Percentiles rank a stretch among this genome's conserved stretches.
Evolutionary conservation across 2,888 invertebrate genomes (phyloP).

Genomic region (Cactoblastis cactorum): DNA sequence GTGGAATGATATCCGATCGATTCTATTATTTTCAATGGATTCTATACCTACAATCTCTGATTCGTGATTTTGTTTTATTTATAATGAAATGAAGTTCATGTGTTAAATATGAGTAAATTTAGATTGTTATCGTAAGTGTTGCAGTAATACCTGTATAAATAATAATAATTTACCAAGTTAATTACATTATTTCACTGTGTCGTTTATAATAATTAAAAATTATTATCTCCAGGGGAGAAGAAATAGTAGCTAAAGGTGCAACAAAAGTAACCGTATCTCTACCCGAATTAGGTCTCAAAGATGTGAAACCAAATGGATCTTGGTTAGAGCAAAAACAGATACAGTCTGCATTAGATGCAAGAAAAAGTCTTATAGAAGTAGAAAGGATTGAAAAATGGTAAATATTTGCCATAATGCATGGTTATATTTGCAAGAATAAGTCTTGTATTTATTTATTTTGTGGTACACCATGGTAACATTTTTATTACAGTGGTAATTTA

Average conservation of each 20-base stretch:
- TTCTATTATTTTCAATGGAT: too few relatives aligned
- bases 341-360: conserved; percentile 73
- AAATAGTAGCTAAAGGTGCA: conserved; percentile 55
- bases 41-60: too few relatives aligned
- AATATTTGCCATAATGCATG: too few relatives aligned
- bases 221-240: conserved; percentile 48
- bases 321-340: conserved; percentile 81
- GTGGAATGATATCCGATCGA: too few relatives aligned
- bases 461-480: too few relatives aligned
- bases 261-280: conserved; percentile 64
- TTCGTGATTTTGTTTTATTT: too few relatives aligned
- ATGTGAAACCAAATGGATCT: conserved; percentile 73
- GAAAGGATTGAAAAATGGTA: conserved; percentile 80
- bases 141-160: background rate
- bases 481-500: conserved; percentile 64
- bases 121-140: conserved; percentile 48
- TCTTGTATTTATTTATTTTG: too few relatives aligned
- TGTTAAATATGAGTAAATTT: conserved; percentile 31
- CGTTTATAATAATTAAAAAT: background rate
- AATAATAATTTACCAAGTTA: too few relatives aligned
- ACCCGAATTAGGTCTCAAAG: conserved; percentile 76
- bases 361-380: conserved; percentile 72
- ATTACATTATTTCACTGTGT: too few relatives aligned
- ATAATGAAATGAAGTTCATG: background rate
- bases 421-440: too few relatives aligned